Conservation (phyloP, 2,113 vertebrate species). For the Mohoua ochrocephala region DNA sequence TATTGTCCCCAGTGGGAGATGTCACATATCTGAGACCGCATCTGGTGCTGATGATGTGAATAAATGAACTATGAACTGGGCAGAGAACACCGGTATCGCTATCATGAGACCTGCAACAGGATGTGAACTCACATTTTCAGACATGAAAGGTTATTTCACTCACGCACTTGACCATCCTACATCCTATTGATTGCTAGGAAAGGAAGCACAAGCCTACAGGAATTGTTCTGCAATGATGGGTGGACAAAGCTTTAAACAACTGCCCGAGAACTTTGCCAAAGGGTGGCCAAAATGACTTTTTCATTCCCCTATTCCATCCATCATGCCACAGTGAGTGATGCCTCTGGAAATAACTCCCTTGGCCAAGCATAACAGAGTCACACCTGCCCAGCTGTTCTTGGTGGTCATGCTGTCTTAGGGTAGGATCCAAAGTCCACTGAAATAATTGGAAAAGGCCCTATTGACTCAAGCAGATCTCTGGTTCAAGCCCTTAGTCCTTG, state of each 20-base stretch:
- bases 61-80: background rate
- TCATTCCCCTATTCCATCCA: background rate
- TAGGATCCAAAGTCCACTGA: constrained; percentile 1
- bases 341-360: background rate
- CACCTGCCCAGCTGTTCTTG: constrained; percentile 5
- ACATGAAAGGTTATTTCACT: background rate
- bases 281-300: background rate
- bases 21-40: background rate
- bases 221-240: background rate
- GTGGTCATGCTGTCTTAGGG: constrained; percentile 22
- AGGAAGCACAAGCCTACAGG: constrained; percentile 9
- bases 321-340: background rate
- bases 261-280: background rate
- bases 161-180: background rate
- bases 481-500: background rate
- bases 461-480: background rate
- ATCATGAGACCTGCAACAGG: background rate
- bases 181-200: background rate
- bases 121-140: constrained; percentile 17
- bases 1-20: background rate
- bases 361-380: constrained; percentile 21
- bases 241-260: constrained; percentile 16
- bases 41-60: background rate
- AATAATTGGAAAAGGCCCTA: background rate
- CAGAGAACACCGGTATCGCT: background rate